These are phyloP conservation scores for Eremobia ochroleuca DNA, from an alignment of 2,888 invertebrate genomes.

Conservation along the genomic window DNA sequence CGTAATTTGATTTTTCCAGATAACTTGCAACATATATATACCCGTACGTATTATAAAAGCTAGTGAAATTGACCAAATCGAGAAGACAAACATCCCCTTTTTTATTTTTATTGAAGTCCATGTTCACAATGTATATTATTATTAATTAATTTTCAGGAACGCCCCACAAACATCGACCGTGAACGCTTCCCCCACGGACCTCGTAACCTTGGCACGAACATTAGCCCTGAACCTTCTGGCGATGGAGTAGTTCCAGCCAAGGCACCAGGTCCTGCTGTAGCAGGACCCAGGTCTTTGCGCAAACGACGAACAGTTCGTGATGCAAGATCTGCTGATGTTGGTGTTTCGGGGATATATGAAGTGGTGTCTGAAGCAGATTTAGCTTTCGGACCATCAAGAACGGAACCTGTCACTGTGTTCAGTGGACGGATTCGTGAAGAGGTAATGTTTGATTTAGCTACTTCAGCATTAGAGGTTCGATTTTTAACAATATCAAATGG, in stretches of 20 bases:
- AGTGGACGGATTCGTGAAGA: slow-evolving; percentile 97
- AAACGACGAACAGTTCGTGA: slow-evolving; percentile 93
- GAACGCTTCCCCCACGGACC: slow-evolving; percentile 96
- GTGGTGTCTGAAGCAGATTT: slow-evolving; percentile 98
- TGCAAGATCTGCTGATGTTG: slow-evolving; percentile 96
- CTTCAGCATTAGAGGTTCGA: background rate
- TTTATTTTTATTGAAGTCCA: background rate
- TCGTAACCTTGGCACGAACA: slow-evolving; percentile 91
- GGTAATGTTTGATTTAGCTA: slow-evolving; percentile 68
- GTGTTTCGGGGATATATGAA: slow-evolving; percentile 97
- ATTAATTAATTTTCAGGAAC: slow-evolving; percentile 79
- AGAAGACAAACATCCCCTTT: background rate
- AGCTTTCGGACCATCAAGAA: slow-evolving; percentile 95
- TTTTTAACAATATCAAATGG: background rate
- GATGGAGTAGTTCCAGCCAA: slow-evolving; percentile 89
- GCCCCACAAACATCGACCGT: slow-evolving; percentile 90
- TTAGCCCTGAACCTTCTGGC: slow-evolving; percentile 81
- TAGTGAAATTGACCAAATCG: background rate
- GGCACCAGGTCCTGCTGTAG: slow-evolving; percentile 87
- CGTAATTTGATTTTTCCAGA: background rate
- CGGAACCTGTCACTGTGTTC: slow-evolving; percentile 96
- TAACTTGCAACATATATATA: background rate
- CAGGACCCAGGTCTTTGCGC: slow-evolving; percentile 91
- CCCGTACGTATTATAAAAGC: background rate
- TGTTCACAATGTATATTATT: background rate